Evolutionary conservation across 2,797 vertebrate genomes (phyloP).

Genomic region (Nothura maculosa): DNA sequence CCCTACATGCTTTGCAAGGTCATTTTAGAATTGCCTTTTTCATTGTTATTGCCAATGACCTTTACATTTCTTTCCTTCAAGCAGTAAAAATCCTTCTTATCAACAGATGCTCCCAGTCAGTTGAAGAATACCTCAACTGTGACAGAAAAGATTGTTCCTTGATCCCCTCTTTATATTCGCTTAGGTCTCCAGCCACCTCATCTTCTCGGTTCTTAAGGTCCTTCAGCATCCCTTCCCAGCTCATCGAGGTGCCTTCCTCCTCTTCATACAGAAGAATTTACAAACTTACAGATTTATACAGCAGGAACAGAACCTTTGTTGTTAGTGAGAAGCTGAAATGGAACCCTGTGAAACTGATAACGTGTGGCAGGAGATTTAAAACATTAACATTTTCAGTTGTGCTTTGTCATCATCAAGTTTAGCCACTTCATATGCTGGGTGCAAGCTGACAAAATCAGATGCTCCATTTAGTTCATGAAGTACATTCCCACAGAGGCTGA

Average conservation of each 20-base stretch:
- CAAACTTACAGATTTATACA: not conserved
- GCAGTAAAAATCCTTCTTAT: not conserved
- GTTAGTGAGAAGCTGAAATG: not conserved
- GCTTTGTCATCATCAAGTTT: not conserved
- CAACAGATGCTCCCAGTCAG: not conserved
- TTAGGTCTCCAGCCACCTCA: not conserved
- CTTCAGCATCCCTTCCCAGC: not conserved
- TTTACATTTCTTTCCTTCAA: not conserved
- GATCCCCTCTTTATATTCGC: not conserved
- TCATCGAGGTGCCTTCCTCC: not conserved
- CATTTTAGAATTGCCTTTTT: not conserved
- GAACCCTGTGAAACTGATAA: not conserved
- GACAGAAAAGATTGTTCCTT: not conserved
- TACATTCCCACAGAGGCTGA: not conserved
- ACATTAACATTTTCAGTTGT: not conserved
- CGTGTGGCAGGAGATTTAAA: not conserved
- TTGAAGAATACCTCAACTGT: not conserved
- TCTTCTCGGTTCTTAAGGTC: not conserved
- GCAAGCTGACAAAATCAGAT: not conserved
- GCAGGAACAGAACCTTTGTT: not conserved
- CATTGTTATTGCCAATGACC: not conserved
- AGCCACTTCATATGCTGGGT: not conserved
- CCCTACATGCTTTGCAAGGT: not conserved
- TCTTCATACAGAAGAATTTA: not conserved
- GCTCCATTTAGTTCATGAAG: slow-evolving; percentile 11